Evolutionary conservation across 2,888 invertebrate species (phyloP).

Genomic region (Lycia hirtaria): DNA sequence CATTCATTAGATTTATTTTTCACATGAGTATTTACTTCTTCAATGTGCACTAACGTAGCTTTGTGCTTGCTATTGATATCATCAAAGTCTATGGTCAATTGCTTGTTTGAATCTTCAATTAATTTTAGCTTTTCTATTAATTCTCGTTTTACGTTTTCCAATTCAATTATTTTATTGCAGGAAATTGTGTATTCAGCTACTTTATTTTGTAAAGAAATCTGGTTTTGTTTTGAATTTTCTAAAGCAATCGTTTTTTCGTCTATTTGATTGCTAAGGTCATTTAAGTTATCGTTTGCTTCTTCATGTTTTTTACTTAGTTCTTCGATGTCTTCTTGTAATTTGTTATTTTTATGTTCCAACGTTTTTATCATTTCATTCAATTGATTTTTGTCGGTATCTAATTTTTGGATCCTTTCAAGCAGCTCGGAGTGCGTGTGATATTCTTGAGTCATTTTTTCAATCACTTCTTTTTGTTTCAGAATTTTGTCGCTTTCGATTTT

Average conservation of each 20-base stretch:
- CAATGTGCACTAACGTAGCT: constrained; percentile 34
- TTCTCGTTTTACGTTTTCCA: constrained; percentile 30
- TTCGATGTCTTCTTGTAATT: constrained; percentile 34
- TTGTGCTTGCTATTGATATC: constrained; percentile 37
- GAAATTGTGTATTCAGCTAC: constrained; percentile 14
- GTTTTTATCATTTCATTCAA: constrained; percentile 40
- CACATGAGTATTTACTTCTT: constrained; percentile 41
- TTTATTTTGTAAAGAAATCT: constrained; percentile 23
- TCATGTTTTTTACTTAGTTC: constrained; percentile 22
- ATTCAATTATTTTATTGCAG: background rate
- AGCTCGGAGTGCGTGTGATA: background rate
- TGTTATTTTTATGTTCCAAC: constrained; percentile 37
- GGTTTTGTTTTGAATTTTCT: constrained; percentile 19
- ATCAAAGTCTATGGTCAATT: constrained; percentile 42
- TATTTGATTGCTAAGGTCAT: constrained; percentile 28
- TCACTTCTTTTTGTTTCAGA: constrained; percentile 12
- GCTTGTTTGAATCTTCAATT: constrained; percentile 37
- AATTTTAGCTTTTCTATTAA: constrained; percentile 38
- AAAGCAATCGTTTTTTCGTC: constrained; percentile 18
- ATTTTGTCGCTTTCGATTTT: constrained; percentile 6
- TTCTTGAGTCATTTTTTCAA: constrained; percentile 5
- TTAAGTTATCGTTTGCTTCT: constrained; percentile 18
- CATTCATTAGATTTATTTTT: constrained; percentile 39
- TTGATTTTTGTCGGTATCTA: constrained; percentile 25
- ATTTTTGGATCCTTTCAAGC: constrained; percentile 22